Conservation (phyloP, 2,113 vertebrate species). For the Pholis gunnellus region DNA sequence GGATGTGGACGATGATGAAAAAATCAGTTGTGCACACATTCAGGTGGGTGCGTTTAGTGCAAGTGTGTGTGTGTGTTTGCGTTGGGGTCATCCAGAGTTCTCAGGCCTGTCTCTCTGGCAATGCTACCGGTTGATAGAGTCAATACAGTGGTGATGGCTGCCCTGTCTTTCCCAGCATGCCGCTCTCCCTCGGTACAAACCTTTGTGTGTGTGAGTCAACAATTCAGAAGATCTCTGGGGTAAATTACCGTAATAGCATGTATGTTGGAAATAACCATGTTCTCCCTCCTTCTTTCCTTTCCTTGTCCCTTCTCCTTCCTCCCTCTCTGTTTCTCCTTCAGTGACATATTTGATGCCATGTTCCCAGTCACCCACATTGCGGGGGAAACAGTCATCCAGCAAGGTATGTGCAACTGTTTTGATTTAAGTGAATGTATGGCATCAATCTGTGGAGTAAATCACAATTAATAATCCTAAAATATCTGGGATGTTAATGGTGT, state of each 20-base stretch:
- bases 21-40: constrained; percentile 41
- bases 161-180: constrained; percentile 27
- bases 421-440: background rate
- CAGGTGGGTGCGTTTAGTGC: constrained; percentile 25
- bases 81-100: constrained; percentile 64
- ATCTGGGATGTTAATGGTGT: background rate
- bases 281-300: constrained; percentile 2
- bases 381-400: constrained; percentile 96
- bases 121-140: constrained; percentile 31
- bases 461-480: background rate
- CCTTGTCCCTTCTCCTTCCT: background rate
- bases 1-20: constrained; percentile 28
- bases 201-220: constrained; percentile 12
- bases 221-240: background rate
- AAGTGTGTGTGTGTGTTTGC: constrained; percentile 24
- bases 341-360: constrained; percentile 99
- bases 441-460: background rate
- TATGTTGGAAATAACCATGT: constrained; percentile 13
- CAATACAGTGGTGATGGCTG: constrained; percentile 25
- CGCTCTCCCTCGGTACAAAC: background rate
- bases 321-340: constrained; percentile 73
- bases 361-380: constrained; percentile 97
- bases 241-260: background rate
- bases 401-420: constrained; percentile 84
- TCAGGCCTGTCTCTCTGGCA: constrained; percentile 24